Evolutionary conservation across 2,797 vertebrate species (phyloP).

Genomic region (Artibeus lituratus): DNA sequence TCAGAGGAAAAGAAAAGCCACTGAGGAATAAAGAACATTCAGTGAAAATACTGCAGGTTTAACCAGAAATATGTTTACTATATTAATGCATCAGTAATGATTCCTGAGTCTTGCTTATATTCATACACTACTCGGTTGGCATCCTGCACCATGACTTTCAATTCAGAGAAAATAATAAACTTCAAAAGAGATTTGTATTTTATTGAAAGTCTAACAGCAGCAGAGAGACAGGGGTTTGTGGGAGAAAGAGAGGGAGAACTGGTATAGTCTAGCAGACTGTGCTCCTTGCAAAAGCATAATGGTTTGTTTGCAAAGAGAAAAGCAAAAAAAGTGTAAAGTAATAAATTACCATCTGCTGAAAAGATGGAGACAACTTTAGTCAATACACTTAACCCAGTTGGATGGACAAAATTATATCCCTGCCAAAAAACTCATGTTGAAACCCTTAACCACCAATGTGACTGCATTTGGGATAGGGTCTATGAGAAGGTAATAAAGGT

Average conservation of each 20-base stretch:
- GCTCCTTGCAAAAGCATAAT: not conserved
- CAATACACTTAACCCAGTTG: not conserved
- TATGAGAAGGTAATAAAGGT: not conserved
- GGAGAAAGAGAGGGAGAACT: not conserved
- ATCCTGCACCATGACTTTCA: not conserved
- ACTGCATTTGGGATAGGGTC: not conserved
- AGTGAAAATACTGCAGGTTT: not conserved
- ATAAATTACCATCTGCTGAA: not conserved
- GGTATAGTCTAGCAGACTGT: not conserved
- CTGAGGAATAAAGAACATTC: not conserved
- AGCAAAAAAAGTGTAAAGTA: not conserved
- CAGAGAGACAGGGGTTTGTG: not conserved
- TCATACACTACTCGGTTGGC: not conserved
- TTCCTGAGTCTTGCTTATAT: not conserved
- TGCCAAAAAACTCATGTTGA: not conserved
- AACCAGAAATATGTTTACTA: not conserved
- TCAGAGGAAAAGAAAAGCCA: not conserved
- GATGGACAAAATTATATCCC: not conserved
- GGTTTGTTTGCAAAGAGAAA: not conserved
- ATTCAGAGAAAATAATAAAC: constrained; percentile 14
- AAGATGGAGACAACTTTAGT: not conserved
- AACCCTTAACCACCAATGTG: not conserved
- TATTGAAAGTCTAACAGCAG: not conserved
- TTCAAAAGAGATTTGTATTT: not conserved
- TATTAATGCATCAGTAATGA: not conserved